Evolutionary conservation across 2,797 vertebrate species (phyloP).

Genomic region (Carapus acus): DNA sequence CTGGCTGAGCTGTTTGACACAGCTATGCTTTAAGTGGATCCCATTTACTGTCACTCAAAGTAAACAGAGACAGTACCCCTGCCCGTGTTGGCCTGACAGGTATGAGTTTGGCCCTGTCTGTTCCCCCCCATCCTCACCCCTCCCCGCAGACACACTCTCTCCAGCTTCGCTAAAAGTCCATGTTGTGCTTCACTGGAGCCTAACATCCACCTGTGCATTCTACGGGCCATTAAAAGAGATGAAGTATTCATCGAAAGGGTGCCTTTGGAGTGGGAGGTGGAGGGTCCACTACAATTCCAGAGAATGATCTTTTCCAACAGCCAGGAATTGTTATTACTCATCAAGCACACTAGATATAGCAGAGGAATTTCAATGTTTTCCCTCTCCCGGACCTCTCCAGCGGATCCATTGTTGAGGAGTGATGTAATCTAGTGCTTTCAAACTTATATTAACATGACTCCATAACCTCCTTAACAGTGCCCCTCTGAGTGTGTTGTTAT

Average conservation of each 20-base stretch:
- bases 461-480: conserved; percentile 43
- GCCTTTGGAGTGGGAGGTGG: conserved; percentile 34
- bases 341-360: conserved; percentile 53
- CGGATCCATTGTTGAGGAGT: conserved; percentile 62
- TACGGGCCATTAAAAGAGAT: conserved; percentile 67
- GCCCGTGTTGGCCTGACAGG: conserved; percentile 47
- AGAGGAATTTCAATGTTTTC: conserved; percentile 54
- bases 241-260: conserved; percentile 56
- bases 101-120: conserved; percentile 26
- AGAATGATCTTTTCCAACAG: conserved; percentile 49
- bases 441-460: conserved; percentile 60
- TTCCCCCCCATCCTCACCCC: no score
- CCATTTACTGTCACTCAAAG: conserved; percentile 64
- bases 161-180: conserved; percentile 43
- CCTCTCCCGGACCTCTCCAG: conserved; percentile 50
- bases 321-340: conserved; percentile 52
- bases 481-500: conserved; percentile 51
- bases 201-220: conserved; percentile 59
- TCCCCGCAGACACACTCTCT: no score
- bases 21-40: conserved; percentile 60
- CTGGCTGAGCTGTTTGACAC: conserved; percentile 44
- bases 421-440: conserved; percentile 68
- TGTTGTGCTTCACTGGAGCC: conserved; percentile 58
- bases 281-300: conserved; percentile 40
- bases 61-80: conserved; percentile 47